Conservation (phyloP, 2,888 invertebrate genomes). For the Neocrepidodera transversa region DNA sequence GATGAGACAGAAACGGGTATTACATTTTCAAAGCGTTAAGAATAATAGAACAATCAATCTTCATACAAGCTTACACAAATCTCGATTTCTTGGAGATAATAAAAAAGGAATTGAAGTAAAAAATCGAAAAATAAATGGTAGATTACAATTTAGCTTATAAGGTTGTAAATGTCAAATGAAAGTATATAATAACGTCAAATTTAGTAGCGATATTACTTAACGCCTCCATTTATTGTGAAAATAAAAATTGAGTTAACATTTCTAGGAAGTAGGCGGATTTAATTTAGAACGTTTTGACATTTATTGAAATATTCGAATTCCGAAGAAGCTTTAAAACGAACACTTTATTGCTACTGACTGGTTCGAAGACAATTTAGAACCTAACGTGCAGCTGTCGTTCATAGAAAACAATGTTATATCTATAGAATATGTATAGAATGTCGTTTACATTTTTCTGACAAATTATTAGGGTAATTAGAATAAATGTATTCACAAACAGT, state of each 20-base stretch:
- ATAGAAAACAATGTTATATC: background rate
- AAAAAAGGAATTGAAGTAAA: too few species aligned
- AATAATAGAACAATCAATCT: too few species aligned
- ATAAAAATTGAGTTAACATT: background rate
- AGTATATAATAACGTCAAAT: too few species aligned
- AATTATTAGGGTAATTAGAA: background rate
- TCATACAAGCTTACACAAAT: too few species aligned
- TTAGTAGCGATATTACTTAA: too few species aligned
- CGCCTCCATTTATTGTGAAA: background rate
- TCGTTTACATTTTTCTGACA: background rate
- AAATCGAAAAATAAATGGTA: too few species aligned
- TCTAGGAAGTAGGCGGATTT: background rate
- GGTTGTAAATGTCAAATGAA: too few species aligned
- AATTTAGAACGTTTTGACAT: background rate
- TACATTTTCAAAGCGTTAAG: too few species aligned
- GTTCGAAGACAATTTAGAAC: background rate
- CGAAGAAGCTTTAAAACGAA: background rate
- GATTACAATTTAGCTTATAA: too few species aligned
- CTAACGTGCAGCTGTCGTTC: background rate
- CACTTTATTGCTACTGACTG: constrained; percentile 3
- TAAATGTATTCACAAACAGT: background rate
- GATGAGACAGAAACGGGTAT: too few species aligned
- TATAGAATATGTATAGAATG: background rate
- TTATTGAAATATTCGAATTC: background rate
- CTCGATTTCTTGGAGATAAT: too few species aligned